Percentiles rank a stretch among this genome's conserved stretches.
Conservation (phyloP, 2,888 invertebrate species). For the Hypercompe scribonia region DNA sequence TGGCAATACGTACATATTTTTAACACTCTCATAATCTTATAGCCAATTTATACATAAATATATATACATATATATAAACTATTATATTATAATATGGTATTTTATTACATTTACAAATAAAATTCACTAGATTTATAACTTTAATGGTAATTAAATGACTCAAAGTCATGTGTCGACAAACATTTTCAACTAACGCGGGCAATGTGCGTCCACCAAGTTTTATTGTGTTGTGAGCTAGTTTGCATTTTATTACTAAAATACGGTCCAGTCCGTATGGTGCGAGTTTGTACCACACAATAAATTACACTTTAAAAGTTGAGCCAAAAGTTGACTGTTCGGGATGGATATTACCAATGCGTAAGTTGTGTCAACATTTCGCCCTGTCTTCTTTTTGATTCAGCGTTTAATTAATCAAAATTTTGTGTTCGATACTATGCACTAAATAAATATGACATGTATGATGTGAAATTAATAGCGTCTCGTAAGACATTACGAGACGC, state of each 20-base stretch:
- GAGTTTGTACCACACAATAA: neutral
- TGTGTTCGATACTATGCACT: too few species aligned
- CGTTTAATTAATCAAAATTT: too few species aligned
- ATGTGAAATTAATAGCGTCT: too few species aligned
- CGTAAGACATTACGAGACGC: too few species aligned
- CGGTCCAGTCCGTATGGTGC: neutral
- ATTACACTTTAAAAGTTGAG: neutral
- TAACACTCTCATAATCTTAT: too few species aligned
- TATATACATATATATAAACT: too few species aligned
- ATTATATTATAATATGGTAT: too few species aligned
- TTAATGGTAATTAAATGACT: neutral
- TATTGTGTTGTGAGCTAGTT: neutral
- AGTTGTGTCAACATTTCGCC: neutral
- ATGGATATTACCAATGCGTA: neutral
- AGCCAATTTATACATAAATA: too few species aligned
- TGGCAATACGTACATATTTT: too few species aligned
- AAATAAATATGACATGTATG: too few species aligned
- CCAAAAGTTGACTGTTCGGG: neutral
- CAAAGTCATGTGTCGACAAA: neutral
- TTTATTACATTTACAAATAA: too few species aligned
- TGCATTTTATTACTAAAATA: neutral
- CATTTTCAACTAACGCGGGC: neutral
- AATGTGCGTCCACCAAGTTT: neutral
- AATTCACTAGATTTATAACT: too few species aligned
- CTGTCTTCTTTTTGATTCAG: neutral